A percentile compares a stretch with the other conserved stretches of the same genome.
phyloP scores from a whole-genome alignment of 2,888 invertebrate genomes.

The Unio pictorum region DNA sequence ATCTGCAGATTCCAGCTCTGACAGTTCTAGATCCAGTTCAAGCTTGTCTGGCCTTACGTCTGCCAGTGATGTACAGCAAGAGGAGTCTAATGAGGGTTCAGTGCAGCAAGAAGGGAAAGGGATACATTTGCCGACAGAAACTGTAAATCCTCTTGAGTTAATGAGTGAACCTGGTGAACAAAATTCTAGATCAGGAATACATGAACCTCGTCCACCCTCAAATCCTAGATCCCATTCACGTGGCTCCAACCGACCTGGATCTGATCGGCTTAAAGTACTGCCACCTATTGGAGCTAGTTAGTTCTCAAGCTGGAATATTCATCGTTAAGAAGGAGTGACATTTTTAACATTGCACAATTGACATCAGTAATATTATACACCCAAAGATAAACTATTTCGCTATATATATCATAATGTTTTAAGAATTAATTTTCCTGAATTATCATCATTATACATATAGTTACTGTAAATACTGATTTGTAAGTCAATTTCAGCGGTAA shows the following conservation, averaged over 20 bases:
- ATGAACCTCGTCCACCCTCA: conserved; percentile 41
- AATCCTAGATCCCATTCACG: conserved; percentile 46
- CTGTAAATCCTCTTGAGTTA: conserved; percentile 58
- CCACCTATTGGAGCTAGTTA: conserved; percentile 54
- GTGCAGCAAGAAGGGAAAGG: conserved; percentile 25
- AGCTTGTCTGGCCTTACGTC: conserved; percentile 60
- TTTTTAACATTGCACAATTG: too few species aligned
- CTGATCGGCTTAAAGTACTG: conserved; percentile 59
- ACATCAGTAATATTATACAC: too few species aligned
- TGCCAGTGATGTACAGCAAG: conserved; percentile 49
- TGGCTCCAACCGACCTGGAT: conserved; percentile 57
- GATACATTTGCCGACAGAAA: conserved; percentile 50
- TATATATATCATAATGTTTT: too few species aligned
- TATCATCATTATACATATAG: too few species aligned
- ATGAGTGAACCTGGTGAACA: conserved; percentile 43
- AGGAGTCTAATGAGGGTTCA: conserved; percentile 16
- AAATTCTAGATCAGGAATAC: conserved; percentile 4
- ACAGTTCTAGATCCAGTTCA: conserved; percentile 45
- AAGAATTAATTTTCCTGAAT: too few species aligned
- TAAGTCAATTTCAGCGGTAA: too few species aligned
- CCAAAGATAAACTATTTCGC: too few species aligned
- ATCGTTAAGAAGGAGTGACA: too few species aligned
- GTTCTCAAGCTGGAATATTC: too few species aligned
- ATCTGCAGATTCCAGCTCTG: conserved; percentile 59
- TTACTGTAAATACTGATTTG: too few species aligned